Conservation (phyloP, 2,888 invertebrate genomes). For the Chromoteleia sp. region DNA sequence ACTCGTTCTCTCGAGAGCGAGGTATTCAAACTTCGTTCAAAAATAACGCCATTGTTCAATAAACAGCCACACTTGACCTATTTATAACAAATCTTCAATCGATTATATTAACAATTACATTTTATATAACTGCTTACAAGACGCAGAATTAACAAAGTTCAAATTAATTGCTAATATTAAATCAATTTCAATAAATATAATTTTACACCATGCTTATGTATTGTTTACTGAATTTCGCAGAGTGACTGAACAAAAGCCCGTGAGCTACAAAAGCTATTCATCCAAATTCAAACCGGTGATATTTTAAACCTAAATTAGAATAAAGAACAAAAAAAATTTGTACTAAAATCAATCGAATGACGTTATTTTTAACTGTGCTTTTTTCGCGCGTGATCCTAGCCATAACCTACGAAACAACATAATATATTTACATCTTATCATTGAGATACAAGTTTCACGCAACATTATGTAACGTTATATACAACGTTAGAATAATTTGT, state of each 20-base stretch:
- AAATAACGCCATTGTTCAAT: slow-evolving; percentile 14
- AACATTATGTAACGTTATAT: slow-evolving; percentile 28
- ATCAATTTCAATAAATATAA: background rate
- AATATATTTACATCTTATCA: slow-evolving; percentile 36
- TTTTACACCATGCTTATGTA: no score
- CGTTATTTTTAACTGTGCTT: slow-evolving; percentile 15
- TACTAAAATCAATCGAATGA: background rate
- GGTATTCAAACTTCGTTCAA: background rate
- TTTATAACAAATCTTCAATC: background rate
- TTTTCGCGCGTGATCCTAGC: slow-evolving; percentile 8
- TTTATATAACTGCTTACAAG: background rate
- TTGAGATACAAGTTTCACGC: background rate
- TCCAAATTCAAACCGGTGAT: background rate
- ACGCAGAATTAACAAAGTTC: background rate
- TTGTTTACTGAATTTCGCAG: no score
- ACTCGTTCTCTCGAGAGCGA: background rate
- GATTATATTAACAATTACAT: background rate
- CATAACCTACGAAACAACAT: background rate
- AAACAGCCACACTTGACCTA: background rate
- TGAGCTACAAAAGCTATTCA: no score
- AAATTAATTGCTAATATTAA: background rate
- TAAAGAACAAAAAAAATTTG: background rate
- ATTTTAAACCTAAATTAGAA: no score
- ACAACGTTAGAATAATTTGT: slow-evolving; percentile 18
- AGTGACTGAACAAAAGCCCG: no score